Percentiles rank a stretch among this genome's conserved stretches.
phyloP scores from a whole-genome alignment of 2,888 invertebrate species.

The Cheilosia pagana region DNA sequence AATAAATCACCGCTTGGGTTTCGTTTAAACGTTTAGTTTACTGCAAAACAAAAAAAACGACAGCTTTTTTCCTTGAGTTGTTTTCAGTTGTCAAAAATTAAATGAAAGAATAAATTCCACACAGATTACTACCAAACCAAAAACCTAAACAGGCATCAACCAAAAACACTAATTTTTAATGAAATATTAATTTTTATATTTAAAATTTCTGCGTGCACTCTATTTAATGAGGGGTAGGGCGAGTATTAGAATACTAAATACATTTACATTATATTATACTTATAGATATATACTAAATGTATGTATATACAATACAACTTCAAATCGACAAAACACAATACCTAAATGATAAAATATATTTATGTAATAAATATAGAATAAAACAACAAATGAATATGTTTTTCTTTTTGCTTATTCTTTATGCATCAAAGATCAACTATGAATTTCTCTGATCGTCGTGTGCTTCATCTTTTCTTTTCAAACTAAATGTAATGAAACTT shows the following conservation, averaged over 20 bases:
- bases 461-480: constrained; percentile 49
- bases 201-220: constrained; percentile 83
- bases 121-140: constrained; percentile 52
- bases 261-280: constrained; percentile 72
- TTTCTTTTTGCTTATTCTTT: constrained; percentile 75
- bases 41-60: constrained; percentile 46
- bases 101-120: constrained; percentile 57
- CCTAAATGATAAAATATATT: constrained; percentile 69
- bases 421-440: constrained; percentile 76
- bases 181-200: constrained; percentile 80
- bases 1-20: constrained; percentile 75
- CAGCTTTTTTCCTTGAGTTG: constrained; percentile 61
- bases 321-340: constrained; percentile 76
- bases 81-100: constrained; percentile 43
- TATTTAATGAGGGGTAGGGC: constrained; percentile 84
- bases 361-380: constrained; percentile 53
- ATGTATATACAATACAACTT: constrained; percentile 73
- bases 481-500: constrained; percentile 36
- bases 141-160: constrained; percentile 74
- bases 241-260: constrained; percentile 79
- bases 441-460: constrained; percentile 76
- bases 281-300: constrained; percentile 72
- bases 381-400: constrained; percentile 41
- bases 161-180: constrained; percentile 81
- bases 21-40: constrained; percentile 71